These are phyloP conservation scores for Euproctis similis DNA, from an alignment of 2,888 invertebrate species.

Conservation along the genomic window DNA sequence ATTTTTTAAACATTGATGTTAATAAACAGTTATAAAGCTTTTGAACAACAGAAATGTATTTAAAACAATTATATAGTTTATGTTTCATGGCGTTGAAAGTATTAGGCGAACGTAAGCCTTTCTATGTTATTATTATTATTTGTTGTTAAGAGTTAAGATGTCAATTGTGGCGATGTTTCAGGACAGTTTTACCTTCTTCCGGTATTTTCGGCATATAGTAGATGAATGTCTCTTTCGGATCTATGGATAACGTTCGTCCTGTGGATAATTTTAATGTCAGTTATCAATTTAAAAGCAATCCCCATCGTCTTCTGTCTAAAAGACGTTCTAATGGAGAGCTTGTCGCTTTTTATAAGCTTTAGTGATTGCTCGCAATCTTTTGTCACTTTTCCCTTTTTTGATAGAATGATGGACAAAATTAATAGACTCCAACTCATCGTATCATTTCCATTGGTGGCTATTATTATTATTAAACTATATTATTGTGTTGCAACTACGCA, in stretches of 20 bases:
- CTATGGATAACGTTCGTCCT: slow-evolving; percentile 70
- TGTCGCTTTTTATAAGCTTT: too few relatives aligned
- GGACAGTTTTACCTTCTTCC: slow-evolving; percentile 62
- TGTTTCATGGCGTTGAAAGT: slow-evolving; percentile 41
- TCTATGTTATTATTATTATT: slow-evolving; percentile 68
- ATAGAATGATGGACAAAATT: too few relatives aligned
- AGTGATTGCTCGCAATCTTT: too few relatives aligned
- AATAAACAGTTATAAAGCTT: slow-evolving; percentile 27
- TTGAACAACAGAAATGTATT: slow-evolving; percentile 43
- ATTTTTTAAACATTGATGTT: slow-evolving; percentile 16
- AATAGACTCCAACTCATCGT: too few relatives aligned
- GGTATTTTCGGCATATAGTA: slow-evolving; percentile 68
- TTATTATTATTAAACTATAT: too few relatives aligned
- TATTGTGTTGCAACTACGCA: too few relatives aligned
- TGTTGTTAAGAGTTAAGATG: slow-evolving; percentile 62
- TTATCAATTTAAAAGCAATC: slow-evolving; percentile 18
- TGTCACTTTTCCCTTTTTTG: too few relatives aligned
- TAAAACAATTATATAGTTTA: slow-evolving; percentile 36
- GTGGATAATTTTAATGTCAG: slow-evolving; percentile 51
- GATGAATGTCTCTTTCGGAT: slow-evolving; percentile 64
- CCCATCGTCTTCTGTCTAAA: slow-evolving; percentile 1
- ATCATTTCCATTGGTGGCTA: too few relatives aligned
- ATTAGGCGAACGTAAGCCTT: slow-evolving; percentile 69
- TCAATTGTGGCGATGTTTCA: slow-evolving; percentile 52
- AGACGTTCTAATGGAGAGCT: neutral